phyloP scores from a whole-genome alignment of 64 coral and sea anemone species.

The Anthopleura sola region DNA sequence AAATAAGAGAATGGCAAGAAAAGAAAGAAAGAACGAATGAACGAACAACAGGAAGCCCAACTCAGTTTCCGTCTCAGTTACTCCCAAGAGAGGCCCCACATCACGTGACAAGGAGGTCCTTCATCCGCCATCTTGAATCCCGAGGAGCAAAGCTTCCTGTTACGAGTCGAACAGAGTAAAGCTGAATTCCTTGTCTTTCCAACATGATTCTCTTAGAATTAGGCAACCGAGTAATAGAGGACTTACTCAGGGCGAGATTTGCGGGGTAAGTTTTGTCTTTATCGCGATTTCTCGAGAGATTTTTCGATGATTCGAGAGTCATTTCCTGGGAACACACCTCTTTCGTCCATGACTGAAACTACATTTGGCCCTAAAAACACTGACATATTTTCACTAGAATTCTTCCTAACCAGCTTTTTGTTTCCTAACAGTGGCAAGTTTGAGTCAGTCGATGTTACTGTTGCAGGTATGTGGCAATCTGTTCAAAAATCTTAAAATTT shows the following conservation, averaged over 20 bases:
- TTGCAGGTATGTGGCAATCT: conserved; percentile 64
- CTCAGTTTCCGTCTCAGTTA: background rate
- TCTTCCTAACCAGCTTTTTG: background rate
- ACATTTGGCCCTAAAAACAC: background rate
- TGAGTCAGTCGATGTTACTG: conserved; percentile 88
- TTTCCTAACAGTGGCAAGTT: conserved; percentile 71
- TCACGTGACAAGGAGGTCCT: background rate
- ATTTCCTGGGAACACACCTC: conserved; percentile 2
- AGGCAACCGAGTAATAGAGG: conserved; percentile 89
- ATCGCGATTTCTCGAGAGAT: background rate
- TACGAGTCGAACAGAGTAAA: background rate
- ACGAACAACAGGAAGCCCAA: too few relatives aligned
- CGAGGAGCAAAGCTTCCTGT: conserved; percentile 6
- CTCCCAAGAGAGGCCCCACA: background rate
- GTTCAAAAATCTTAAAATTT: background rate
- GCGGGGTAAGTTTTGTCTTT: conserved; percentile 52
- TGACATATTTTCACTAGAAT: background rate
- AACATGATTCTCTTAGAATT: conserved; percentile 98
- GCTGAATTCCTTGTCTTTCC: conserved; percentile 5
- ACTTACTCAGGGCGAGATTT: conserved; percentile 76
- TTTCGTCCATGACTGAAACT: conserved; percentile 12
- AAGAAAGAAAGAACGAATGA: too few relatives aligned
- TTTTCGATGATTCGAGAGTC: conserved; percentile 15
- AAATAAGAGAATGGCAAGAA: too few relatives aligned
- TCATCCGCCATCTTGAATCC: conserved; percentile 2